Percentiles rank a stretch among this genome's conserved stretches.
Evolutionary conservation across 2,888 invertebrate species (phyloP).

Genomic region (Heliconius sara): DNA sequence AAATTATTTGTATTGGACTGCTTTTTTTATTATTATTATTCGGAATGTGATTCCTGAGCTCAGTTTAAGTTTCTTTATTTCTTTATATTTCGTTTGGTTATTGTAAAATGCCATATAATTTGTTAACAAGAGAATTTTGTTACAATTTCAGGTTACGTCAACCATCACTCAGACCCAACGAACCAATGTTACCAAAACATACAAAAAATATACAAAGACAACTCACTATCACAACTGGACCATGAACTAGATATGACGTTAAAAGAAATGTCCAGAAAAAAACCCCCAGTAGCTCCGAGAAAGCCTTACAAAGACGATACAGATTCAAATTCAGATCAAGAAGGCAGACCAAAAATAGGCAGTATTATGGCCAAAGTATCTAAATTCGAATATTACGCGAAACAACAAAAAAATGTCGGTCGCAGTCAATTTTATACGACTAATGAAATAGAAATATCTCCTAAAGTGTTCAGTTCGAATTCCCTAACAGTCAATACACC

Average conservation of each 20-base stretch:
- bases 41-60: too few species aligned
- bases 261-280: slow-evolving; percentile 82
- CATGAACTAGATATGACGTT: slow-evolving; percentile 77
- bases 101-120: too few species aligned
- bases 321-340: slow-evolving; percentile 80
- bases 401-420: slow-evolving; percentile 83
- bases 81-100: too few species aligned
- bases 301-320: slow-evolving; percentile 82
- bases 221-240: slow-evolving; percentile 68
- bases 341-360: slow-evolving; percentile 71
- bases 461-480: slow-evolving; percentile 92
- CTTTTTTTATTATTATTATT: too few species aligned
- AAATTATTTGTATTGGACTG: too few species aligned
- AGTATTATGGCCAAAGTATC: slow-evolving; percentile 90
- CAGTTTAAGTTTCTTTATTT: too few species aligned
- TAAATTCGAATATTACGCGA: slow-evolving; percentile 91
- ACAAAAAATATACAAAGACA: slow-evolving; percentile 72
- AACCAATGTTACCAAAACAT: slow-evolving; percentile 70
- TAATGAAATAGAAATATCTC: slow-evolving; percentile 82
- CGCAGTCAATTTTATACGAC: slow-evolving; percentile 75
- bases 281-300: slow-evolving; percentile 87
- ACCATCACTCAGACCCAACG: slow-evolving; percentile 60
- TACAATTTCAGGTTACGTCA: slow-evolving; percentile 64
- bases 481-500: slow-evolving; percentile 91
- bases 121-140: background rate